A percentile compares a stretch with the other conserved stretches of the same genome.
These are phyloP conservation scores for Amiota communis DNA, from an alignment of 2,888 invertebrate genomes.

Conservation along the genomic window DNA sequence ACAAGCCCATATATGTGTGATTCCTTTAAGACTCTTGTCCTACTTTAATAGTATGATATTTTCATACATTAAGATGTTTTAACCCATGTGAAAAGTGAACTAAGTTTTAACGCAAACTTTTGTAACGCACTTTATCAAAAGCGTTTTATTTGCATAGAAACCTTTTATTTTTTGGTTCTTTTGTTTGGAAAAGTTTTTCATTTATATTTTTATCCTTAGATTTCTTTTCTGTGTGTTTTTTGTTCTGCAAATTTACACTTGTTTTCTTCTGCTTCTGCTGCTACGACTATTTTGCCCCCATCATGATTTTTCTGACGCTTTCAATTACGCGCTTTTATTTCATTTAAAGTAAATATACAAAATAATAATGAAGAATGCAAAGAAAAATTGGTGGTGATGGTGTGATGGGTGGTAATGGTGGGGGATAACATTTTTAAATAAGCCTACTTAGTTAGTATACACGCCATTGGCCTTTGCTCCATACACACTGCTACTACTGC, in stretches of 20 bases:
- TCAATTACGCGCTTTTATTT: constrained; percentile 36
- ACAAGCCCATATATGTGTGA: too few species aligned
- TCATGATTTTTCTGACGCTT: neutral
- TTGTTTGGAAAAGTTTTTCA: constrained; percentile 29
- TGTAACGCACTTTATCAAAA: neutral
- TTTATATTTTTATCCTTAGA: constrained; percentile 25
- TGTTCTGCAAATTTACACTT: constrained; percentile 32
- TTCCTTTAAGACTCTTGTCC: too few species aligned
- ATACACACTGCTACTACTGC: neutral
- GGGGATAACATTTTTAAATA: constrained; percentile 30
- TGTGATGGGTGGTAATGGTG: neutral
- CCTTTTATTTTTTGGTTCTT: constrained; percentile 46
- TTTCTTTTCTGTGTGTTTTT: constrained; percentile 40
- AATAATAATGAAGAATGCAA: constrained; percentile 13
- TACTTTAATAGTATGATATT: too few species aligned
- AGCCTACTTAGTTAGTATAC: constrained; percentile 11
- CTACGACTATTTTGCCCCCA: constrained; percentile 4
- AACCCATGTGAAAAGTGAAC: neutral
- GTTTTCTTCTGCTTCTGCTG: neutral
- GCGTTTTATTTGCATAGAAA: constrained; percentile 49
- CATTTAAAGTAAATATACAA: constrained; percentile 30
- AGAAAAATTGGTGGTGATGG: too few species aligned
- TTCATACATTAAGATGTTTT: too few species aligned
- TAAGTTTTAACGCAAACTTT: neutral
- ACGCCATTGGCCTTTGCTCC: neutral